phyloP scores from a whole-genome alignment of 2,113 vertebrate species.

The Pomatorhinus ruficollis region DNA sequence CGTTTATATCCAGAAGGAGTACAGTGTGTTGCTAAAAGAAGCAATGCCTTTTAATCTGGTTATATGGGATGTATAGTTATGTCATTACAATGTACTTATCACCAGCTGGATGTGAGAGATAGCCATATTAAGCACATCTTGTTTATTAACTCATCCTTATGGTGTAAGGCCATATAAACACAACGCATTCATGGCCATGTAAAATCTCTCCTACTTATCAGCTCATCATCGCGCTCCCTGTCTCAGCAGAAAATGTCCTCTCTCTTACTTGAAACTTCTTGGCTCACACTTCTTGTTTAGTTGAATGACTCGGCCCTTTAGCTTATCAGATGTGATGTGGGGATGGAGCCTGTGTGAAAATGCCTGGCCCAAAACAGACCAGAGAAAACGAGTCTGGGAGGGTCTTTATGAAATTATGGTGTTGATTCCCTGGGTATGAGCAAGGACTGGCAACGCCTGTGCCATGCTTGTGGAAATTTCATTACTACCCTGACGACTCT shows the following conservation, averaged over 20 bases:
- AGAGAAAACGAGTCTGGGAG: not conserved
- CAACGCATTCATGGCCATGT: not conserved
- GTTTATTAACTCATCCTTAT: constrained; percentile 22
- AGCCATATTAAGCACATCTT: not conserved
- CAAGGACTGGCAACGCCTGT: not conserved
- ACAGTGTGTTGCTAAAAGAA: not conserved
- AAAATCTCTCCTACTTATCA: constrained; percentile 37
- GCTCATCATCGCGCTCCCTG: constrained; percentile 15
- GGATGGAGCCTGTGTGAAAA: not conserved
- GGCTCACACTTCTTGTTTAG: not conserved
- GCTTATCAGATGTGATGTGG: not conserved
- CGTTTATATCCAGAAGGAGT: not conserved
- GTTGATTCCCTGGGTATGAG: not conserved
- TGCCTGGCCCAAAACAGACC: not conserved
- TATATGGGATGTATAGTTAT: not conserved
- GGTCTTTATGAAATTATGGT: not conserved
- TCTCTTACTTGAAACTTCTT: constrained; percentile 4
- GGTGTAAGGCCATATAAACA: not conserved
- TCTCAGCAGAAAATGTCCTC: constrained; percentile 40
- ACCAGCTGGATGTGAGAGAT: constrained; percentile 26
- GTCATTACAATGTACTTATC: not conserved
- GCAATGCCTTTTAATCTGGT: not conserved
- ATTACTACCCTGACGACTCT: not conserved
- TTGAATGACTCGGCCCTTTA: not conserved
- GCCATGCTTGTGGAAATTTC: not conserved